Conservation (phyloP, 2,113 vertebrate genomes). For the Chaetodon trifascialis region DNA sequence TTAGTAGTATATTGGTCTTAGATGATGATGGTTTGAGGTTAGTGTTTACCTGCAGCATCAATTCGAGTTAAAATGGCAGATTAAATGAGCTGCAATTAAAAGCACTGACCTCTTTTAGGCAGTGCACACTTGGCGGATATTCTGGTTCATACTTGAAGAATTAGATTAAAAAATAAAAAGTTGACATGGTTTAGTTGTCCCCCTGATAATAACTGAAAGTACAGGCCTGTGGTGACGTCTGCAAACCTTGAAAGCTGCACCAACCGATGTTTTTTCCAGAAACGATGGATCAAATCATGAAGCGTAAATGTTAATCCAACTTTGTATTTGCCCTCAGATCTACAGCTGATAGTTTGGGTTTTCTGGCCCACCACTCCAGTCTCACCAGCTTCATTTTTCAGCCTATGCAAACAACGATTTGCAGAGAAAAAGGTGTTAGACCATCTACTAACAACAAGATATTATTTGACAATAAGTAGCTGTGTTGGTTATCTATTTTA, state of each 20-base stretch:
- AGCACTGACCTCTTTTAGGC: no score
- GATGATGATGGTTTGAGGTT: not conserved
- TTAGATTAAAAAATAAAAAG: not conserved
- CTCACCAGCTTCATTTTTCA: not conserved
- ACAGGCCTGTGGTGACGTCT: not conserved
- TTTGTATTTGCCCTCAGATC: no score
- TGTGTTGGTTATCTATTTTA: no score
- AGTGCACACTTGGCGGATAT: no score
- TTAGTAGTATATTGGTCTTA: not conserved
- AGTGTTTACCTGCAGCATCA: not conserved
- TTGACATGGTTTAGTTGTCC: not conserved
- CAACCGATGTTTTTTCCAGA: no score
- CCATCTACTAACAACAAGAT: not conserved
- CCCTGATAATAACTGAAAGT: not conserved
- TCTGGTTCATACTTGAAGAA: not conserved
- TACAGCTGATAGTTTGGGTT: not conserved
- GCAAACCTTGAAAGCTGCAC: not conserved
- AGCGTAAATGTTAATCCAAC: not conserved
- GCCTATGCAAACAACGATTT: not conserved
- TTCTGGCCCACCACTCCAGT: not conserved
- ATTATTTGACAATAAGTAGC: no score
- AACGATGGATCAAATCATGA: not conserved
- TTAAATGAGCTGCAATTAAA: not conserved
- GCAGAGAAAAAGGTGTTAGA: not conserved
- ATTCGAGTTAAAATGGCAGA: not conserved